Conservation (phyloP, 2,888 invertebrate genomes). For the Agrochola macilenta region DNA sequence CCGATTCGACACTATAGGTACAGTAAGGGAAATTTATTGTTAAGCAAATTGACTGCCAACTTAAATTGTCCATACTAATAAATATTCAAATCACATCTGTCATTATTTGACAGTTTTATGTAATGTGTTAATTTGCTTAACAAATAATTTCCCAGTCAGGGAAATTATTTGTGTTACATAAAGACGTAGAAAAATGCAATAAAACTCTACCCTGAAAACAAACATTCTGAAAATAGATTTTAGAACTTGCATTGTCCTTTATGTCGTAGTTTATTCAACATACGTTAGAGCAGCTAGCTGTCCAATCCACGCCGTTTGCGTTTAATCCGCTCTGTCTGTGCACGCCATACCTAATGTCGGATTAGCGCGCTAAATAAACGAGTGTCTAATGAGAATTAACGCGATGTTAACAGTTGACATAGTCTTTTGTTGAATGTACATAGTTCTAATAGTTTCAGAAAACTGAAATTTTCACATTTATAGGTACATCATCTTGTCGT, state of each 20-base stretch:
- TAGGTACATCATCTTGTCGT: background rate
- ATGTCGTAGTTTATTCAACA: background rate
- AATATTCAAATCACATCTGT: background rate
- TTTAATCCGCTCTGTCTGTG: conserved; percentile 43
- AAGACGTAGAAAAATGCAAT: background rate
- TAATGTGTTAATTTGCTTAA: background rate
- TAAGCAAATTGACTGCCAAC: background rate
- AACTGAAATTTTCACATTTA: background rate
- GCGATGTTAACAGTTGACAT: conserved; percentile 3
- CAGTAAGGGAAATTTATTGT: background rate
- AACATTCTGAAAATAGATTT: background rate
- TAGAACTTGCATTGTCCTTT: background rate
- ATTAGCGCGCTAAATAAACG: conserved; percentile 50
- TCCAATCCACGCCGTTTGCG: conserved; percentile 18
- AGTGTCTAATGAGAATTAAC: conserved; percentile 51
- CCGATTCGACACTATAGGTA: background rate
- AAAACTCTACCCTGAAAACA: background rate
- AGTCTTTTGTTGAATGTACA: background rate
- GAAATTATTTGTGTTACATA: too few species aligned
- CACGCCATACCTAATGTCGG: conserved; percentile 25
- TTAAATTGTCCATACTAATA: background rate
- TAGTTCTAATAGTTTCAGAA: background rate
- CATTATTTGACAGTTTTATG: background rate
- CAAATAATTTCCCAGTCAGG: background rate
- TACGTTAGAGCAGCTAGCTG: background rate